Evolutionary conservation across 2,888 invertebrate species (phyloP).

Genomic region (Drosophila mimica): DNA sequence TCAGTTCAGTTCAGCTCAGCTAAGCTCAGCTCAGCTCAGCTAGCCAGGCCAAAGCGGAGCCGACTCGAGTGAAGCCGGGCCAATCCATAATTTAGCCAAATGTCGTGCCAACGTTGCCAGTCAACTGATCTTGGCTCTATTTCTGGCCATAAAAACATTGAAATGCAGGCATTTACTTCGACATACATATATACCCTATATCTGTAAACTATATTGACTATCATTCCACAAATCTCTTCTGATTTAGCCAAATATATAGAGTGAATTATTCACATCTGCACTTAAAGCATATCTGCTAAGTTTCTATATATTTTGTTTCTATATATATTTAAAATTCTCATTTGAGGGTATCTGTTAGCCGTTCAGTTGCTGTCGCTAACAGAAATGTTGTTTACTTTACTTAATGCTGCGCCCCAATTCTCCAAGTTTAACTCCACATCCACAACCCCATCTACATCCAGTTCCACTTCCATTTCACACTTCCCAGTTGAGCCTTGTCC

Average conservation of each 20-base stretch:
- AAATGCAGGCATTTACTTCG: background rate
- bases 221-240: background rate
- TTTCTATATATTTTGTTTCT: no score
- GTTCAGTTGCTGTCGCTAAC: constrained; percentile 5
- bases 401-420: constrained; percentile 5
- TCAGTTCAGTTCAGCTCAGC: background rate
- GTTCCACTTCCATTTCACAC: constrained; percentile 20
- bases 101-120: constrained; percentile 66
- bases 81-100: constrained; percentile 72
- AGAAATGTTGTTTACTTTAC: constrained; percentile 28
- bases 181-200: constrained; percentile 11
- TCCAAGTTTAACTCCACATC: background rate
- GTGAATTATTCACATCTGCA: background rate
- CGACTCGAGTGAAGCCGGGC: constrained; percentile 14
- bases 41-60: constrained; percentile 21
- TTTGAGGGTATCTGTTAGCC: constrained; percentile 23
- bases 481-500: constrained; percentile 1
- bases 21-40: background rate
- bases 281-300: background rate
- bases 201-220: background rate
- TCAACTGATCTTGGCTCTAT: constrained; percentile 49
- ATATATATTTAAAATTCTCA: no score
- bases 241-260: no score
- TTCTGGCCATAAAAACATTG: background rate
- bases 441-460: background rate